These are phyloP conservation scores for Epizoanthus scotinus DNA, from an alignment of 92 coral and sea anemone species.

Conservation along the genomic window DNA sequence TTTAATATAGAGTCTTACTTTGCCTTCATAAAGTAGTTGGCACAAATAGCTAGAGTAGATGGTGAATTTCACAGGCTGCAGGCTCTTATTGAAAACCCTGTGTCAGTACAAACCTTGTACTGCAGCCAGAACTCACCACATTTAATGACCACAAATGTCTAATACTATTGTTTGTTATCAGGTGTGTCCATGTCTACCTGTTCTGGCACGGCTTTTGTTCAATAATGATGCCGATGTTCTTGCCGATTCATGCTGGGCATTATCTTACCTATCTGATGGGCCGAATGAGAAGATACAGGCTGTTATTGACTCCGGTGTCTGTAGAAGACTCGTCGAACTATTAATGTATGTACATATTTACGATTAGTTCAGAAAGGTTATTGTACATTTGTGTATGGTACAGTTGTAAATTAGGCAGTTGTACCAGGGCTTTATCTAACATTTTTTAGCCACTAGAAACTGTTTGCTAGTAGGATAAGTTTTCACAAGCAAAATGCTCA, in stretches of 20 bases:
- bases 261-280: conserved; percentile 96
- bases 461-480: too few relatives aligned
- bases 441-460: too few relatives aligned
- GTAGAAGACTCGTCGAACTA: conserved; percentile 94
- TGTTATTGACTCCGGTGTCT: conserved; percentile 98
- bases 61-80: too few relatives aligned
- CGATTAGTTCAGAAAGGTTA: neutral
- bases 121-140: neutral
- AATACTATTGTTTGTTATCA: conserved; percentile 19
- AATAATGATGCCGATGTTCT: conserved; percentile 88
- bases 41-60: too few relatives aligned
- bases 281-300: conserved; percentile 99
- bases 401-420: neutral
- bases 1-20: too few relatives aligned
- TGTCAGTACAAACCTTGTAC: neutral
- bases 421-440: too few relatives aligned
- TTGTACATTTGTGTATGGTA: neutral
- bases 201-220: conserved; percentile 86
- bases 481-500: too few relatives aligned
- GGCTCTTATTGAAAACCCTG: too few relatives aligned
- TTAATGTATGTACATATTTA: conserved; percentile 67
- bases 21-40: too few relatives aligned
- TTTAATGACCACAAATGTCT: too few relatives aligned
- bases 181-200: conserved; percentile 94
- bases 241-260: conserved; percentile 97